Conservation (phyloP, 1,140 invertebrate genomes). For the Anthonomus grandis region DNA sequence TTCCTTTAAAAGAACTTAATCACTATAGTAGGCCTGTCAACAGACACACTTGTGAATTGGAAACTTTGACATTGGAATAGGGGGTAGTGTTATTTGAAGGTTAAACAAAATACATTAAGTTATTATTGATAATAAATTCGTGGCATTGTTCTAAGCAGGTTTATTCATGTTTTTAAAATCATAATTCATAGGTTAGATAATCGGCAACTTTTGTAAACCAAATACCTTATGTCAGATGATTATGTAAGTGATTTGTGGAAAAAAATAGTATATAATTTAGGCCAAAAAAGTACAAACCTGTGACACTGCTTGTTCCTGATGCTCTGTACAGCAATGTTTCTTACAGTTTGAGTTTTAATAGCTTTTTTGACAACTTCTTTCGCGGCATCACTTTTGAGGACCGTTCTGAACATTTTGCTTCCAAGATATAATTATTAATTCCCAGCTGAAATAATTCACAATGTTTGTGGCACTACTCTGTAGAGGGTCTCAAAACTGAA, state of each 20-base stretch:
- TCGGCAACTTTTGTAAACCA: too few relatives aligned
- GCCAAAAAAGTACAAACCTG: slow-evolving; percentile 48
- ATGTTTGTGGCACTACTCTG: slow-evolving; percentile 10
- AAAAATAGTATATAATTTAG: slow-evolving; percentile 1
- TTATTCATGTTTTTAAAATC: too few relatives aligned
- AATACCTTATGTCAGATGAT: slow-evolving; percentile 12
- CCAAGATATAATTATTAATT: too few relatives aligned
- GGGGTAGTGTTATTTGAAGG: too few relatives aligned
- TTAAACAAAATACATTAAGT: too few relatives aligned
- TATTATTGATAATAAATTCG: too few relatives aligned
- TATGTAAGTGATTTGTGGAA: slow-evolving; percentile 17
- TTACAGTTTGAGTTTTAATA: slow-evolving; percentile 55
- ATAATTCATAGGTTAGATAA: too few relatives aligned
- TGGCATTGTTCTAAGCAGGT: too few relatives aligned
- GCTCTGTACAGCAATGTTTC: slow-evolving; percentile 59
- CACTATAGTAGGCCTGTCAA: too few relatives aligned
- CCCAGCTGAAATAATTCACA: slow-evolving; percentile 8
- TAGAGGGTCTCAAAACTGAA: slow-evolving; percentile 32
- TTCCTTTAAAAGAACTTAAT: too few relatives aligned
- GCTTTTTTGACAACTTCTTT: slow-evolving; percentile 57
- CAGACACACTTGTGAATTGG: too few relatives aligned
- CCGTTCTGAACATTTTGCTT: slow-evolving; percentile 63
- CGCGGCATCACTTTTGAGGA: slow-evolving; percentile 62
- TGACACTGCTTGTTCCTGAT: slow-evolving; percentile 59
- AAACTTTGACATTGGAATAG: too few relatives aligned